Conservation (phyloP, 1,140 invertebrate genomes). For the Apis mellifera region DNA sequence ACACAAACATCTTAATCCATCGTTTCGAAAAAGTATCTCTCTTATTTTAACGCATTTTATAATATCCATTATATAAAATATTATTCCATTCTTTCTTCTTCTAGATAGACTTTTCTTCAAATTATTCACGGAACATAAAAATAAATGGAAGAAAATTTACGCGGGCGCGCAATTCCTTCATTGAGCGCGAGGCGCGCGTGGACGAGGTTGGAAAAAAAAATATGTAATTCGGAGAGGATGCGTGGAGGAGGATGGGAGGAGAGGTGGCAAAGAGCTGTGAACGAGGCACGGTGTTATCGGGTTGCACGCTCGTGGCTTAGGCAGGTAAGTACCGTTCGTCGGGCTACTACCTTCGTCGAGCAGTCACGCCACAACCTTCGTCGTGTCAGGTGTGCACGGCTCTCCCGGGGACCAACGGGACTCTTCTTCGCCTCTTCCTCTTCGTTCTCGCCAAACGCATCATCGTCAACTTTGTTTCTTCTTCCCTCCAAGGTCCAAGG, state of each 20-base stretch:
- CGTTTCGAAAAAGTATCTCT: not conserved
- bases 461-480: not conserved
- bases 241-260: slow-evolving; percentile 14
- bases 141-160: not conserved
- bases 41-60: too few relatives aligned
- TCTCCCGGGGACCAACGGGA: slow-evolving; percentile 33
- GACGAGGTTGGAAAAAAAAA: slow-evolving; percentile 14
- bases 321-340: slow-evolving; percentile 76
- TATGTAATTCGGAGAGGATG: slow-evolving; percentile 25
- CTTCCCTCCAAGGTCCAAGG: not conserved
- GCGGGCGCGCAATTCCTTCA: not conserved
- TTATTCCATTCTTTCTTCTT: too few relatives aligned
- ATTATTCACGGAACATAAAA: too few relatives aligned
- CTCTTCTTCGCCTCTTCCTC: slow-evolving; percentile 22
- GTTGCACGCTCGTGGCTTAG: slow-evolving; percentile 56
- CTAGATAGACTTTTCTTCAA: too few relatives aligned
- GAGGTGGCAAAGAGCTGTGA: slow-evolving; percentile 33
- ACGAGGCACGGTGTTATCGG: slow-evolving; percentile 60
- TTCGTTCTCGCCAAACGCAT: slow-evolving; percentile 3
- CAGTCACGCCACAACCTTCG: slow-evolving; percentile 73
- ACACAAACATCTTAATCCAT: not conserved
- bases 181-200: not conserved
- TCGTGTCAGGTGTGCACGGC: slow-evolving; percentile 68
- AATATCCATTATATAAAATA: too few relatives aligned
- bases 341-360: slow-evolving; percentile 68